Conservation (phyloP, 1,140 invertebrate genomes). For the Cyphomyrmex costatus region DNA sequence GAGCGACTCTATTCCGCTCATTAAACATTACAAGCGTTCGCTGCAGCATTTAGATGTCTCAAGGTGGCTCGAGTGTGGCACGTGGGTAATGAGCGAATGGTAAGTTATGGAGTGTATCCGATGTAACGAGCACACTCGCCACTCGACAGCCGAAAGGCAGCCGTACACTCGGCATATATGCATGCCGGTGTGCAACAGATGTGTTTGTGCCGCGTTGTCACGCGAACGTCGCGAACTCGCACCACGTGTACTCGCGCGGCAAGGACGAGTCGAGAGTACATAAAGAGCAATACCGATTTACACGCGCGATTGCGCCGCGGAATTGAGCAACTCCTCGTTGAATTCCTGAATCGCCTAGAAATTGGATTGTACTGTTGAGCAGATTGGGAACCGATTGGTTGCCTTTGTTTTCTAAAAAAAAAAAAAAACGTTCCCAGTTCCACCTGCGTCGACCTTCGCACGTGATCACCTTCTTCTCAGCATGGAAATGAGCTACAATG, state of each 20-base stretch:
- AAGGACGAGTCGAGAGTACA: not conserved
- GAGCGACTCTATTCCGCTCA: not conserved
- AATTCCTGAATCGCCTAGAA: not conserved
- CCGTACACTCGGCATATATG: not conserved
- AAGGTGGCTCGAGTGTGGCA: not conserved
- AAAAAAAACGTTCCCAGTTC: not conserved
- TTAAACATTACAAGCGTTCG: not conserved
- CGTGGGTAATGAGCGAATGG: not conserved
- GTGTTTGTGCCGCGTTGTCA: conserved; percentile 4
- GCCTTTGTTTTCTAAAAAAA: not conserved
- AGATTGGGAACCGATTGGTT: not conserved
- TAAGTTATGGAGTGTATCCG: not conserved
- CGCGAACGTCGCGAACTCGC: conserved; percentile 5
- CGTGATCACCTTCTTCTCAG: not conserved
- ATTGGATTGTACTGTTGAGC: not conserved
- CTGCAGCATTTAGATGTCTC: not conserved
- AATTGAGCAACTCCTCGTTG: not conserved
- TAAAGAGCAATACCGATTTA: conserved; percentile 9
- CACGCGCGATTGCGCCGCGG: not conserved
- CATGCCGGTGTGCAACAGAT: conserved; percentile 19
- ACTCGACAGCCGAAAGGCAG: not conserved
- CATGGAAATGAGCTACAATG: not conserved
- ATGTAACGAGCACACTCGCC: not conserved
- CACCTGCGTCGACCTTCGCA: not conserved
- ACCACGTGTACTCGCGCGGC: not conserved